phyloP scores from a whole-genome alignment of 2,888 invertebrate species.

The Dynastes hyllus region DNA sequence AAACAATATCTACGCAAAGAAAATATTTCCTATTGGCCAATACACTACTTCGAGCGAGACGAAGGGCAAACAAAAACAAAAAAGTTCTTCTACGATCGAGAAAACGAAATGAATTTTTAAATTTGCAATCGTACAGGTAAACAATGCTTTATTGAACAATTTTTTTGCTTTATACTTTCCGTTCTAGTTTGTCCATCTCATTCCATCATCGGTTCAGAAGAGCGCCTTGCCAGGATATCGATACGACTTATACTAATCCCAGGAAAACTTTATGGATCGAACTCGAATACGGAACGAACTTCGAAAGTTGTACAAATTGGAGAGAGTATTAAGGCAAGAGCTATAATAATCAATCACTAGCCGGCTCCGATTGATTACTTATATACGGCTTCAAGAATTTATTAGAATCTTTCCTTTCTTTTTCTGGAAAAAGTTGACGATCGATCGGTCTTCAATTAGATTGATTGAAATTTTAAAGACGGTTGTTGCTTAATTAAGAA shows the following conservation, averaged over 20 bases:
- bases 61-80: too few species aligned
- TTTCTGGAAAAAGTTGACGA: too few species aligned
- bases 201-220: background rate
- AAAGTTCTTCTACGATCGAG: too few species aligned
- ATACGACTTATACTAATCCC: slow-evolving; percentile 43
- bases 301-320: slow-evolving; percentile 38
- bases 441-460: too few species aligned
- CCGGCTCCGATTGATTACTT: background rate
- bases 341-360: slow-evolving; percentile 35
- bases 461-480: too few species aligned
- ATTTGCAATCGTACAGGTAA: too few species aligned
- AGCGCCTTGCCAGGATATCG: slow-evolving; percentile 17
- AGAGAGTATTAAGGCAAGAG: slow-evolving; percentile 30
- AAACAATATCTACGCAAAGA: too few species aligned
- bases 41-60: too few species aligned
- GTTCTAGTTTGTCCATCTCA: background rate
- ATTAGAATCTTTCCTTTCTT: too few species aligned
- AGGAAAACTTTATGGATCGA: slow-evolving; percentile 22
- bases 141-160: background rate
- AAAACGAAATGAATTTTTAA: too few species aligned
- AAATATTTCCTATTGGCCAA: too few species aligned
- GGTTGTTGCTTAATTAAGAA: too few species aligned
- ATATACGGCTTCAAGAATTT: background rate
- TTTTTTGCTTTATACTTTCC: background rate
- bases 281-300: slow-evolving; percentile 30